Conservation (phyloP, 2,113 vertebrate species). For the Trachemys scripta region DNA sequence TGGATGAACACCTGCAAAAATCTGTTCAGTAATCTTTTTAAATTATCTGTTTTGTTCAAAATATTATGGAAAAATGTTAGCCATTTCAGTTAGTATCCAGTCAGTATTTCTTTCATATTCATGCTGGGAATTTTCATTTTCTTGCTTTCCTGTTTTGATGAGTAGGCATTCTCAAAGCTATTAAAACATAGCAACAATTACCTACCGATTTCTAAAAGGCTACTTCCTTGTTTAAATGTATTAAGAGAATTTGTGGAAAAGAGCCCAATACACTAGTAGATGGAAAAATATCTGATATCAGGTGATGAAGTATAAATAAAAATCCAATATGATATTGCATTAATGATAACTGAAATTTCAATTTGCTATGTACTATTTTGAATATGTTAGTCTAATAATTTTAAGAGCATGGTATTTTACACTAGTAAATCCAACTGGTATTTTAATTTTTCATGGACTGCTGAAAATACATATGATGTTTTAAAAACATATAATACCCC, state of each 20-base stretch:
- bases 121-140: not conserved
- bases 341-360: not conserved
- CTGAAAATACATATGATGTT: not conserved
- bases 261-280: accelerated
- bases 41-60: not conserved
- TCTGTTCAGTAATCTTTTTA: not conserved
- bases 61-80: not conserved
- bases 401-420: not conserved
- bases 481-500: not conserved
- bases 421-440: not conserved
- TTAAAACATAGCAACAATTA: not conserved
- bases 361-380: not conserved
- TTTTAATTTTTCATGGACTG: not conserved
- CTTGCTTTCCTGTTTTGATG: not conserved
- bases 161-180: not conserved
- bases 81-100: not conserved
- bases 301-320: not conserved
- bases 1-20: not conserved
- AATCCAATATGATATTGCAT: not conserved
- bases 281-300: not conserved
- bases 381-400: not conserved
- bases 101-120: not conserved
- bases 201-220: not conserved
- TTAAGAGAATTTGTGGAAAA: not conserved
- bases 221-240: not conserved